Evolutionary conservation across 1,140 invertebrate species (phyloP), one percentile per base, ranked within the genome.

Genomic region (Paraescarpia echinospica): DNA sequence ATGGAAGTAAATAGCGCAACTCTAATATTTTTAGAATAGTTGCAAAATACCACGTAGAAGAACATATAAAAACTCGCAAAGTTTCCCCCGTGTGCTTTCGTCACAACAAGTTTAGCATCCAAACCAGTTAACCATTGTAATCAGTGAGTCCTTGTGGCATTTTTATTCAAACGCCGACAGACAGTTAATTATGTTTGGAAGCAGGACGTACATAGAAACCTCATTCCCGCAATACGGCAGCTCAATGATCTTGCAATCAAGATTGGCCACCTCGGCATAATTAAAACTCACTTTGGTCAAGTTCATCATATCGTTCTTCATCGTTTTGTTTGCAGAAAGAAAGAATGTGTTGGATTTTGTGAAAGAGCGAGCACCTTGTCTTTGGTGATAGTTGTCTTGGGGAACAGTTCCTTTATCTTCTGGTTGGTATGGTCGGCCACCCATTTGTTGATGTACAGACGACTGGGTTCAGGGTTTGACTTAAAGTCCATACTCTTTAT

Each of bases 131-230:
- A n/a, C n/a, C n/a, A n/a, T n/a, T n/a, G n/a, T n/a, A n/a, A n/a
- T n/a, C n/a, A n/a, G n/a, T n/a, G n/a, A n/a, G n/a, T n/a, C n/a
- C n/a, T n/a, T n/a, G n/a, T n/a, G n/a, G n/a, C n/a, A n/a, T 0
- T 92, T 34, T 22, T 93, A 88, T 33, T 95, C 90, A 18, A 34
- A 31, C n/a, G 34, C 34, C 34, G 91, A 22, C 1, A 41, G 91
- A 12, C 94, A 94, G 90, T 92, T 96, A 35, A 89, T 59, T 9
- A 91, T 92, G 89, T 93, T 91, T 1, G 96, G 95, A 35, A 96
- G 91, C n/a, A 96, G 89, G 18, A 96, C 88, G 94, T 97, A 97
- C 98, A 99, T 98, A 92, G 98, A 98, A 90, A 98, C 97, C 35
- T 98, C 97, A 88, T 98, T 97, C 31, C 98, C 97, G 94, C 14